Evolutionary conservation across 2,113 vertebrate species (phyloP), one percentile per base, ranked within the genome.

Genomic region (Tricholaema leucomelas): DNA sequence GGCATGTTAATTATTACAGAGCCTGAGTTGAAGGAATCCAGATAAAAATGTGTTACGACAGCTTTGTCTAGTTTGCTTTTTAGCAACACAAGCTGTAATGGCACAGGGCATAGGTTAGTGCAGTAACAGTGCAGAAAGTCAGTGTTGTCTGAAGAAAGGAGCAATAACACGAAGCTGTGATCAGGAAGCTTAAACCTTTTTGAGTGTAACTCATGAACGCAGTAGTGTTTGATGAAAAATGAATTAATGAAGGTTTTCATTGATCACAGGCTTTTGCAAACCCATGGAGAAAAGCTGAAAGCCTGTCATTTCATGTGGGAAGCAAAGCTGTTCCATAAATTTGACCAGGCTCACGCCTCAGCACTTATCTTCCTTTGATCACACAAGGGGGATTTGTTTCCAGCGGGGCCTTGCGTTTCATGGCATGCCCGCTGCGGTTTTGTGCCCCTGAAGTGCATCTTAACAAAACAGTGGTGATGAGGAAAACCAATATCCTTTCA

Each of bases 401-500:
- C 86, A 94, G 59, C 54, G 83, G 59, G 80, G 66, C 54, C 30
- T 77, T 75, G 10, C 4, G 2, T 87, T 92, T 94, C 79, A 52
- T 48, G 58, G 56, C 66, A 7, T 64, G 48, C 40, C 55, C 10
- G 1, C 15, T 85, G 87, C 1, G 50, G 31, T 88, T 94, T 96
- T 59, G 33, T 83, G 61, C 58, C 61, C 52, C 76, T 90, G 36
- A 82, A 91, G 55, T 84, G 40, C 82, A 88, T 89, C 85, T 91
- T 93, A 91, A 71, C 69, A 81, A 85, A 95, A 87, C 50, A 92
- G 27, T 78, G 3, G 0, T 69, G 89, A 81, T 83, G 54, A 91
- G 70, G 74, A 92, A 94, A 90, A 69, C 69, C 63, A 81, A 65
- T 91, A 90, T 55, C 40, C 76, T 91, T 92, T 89, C 64, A 78